phyloP scores from a whole-genome alignment of 2,797 vertebrate species.

The Gallirallus australis region DNA sequence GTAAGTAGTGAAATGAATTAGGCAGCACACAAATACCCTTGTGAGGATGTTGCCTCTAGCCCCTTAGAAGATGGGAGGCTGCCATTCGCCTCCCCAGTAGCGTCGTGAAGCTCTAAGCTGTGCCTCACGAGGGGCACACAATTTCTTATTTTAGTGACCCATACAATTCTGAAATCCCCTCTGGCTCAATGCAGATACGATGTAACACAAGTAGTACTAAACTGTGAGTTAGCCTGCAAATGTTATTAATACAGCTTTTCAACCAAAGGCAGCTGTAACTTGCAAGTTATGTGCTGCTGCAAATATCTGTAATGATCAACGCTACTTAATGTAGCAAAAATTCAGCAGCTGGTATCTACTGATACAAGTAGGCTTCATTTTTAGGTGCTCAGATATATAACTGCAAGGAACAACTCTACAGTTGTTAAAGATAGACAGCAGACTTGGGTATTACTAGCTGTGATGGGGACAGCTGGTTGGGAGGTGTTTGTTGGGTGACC shows the following conservation, averaged over 20 bases:
- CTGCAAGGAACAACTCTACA: not conserved
- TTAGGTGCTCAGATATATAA: not conserved
- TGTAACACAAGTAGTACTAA: not conserved
- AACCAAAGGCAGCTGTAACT: not conserved
- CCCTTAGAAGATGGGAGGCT: not conserved
- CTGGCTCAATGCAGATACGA: not conserved
- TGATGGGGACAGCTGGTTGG: not conserved
- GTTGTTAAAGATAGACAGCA: not conserved
- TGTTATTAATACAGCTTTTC: not conserved
- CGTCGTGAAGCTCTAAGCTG: not conserved
- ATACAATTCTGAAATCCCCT: not conserved
- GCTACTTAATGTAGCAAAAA: not conserved
- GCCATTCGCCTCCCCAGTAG: not conserved
- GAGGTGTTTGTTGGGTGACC: not conserved
- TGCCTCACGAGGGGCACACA: fast-evolving
- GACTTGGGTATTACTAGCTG: not conserved
- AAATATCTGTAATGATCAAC: not conserved
- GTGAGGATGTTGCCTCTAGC: not conserved
- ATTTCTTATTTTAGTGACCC: not conserved
- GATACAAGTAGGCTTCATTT: not conserved
- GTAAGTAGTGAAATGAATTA: not conserved
- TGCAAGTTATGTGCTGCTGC: not conserved
- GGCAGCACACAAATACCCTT: not conserved
- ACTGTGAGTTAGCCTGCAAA: not conserved
- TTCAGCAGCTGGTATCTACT: not conserved